These are phyloP conservation scores for Microtus pennsylvanicus DNA, from an alignment of 2,113 vertebrate genomes.

Conservation along the genomic window DNA sequence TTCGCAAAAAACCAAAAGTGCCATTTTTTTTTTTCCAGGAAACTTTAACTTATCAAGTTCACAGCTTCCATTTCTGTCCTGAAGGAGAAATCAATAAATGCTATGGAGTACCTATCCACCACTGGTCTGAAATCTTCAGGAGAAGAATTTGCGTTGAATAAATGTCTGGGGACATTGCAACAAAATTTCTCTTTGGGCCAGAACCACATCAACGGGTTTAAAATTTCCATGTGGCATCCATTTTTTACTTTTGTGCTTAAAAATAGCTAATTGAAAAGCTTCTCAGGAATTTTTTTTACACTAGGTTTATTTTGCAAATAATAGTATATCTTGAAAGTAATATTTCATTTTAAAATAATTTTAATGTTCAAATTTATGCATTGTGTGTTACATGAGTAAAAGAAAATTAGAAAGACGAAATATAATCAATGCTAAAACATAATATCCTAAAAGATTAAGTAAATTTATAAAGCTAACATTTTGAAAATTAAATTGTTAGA, in stretches of 20 bases:
- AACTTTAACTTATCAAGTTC: neutral
- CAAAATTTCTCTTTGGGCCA: conserved; percentile 36
- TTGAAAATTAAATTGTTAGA: conserved; percentile 36
- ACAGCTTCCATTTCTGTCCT: neutral
- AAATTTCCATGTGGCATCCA: neutral
- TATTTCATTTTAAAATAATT: conserved; percentile 60
- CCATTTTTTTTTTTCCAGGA: neutral
- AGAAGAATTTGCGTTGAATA: neutral
- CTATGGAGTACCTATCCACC: neutral
- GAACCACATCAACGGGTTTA: conserved; percentile 24
- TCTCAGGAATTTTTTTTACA: neutral
- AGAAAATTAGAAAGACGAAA: conserved; percentile 37
- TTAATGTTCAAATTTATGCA: neutral
- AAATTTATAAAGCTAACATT: neutral
- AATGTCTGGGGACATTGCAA: neutral
- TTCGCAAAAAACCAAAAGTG: neutral
- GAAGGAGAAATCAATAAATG: conserved; percentile 38
- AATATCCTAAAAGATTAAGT: conserved; percentile 23
- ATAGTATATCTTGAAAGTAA: neutral
- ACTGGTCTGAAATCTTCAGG: neutral
- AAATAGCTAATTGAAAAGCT: conserved; percentile 46
- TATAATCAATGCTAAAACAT: conserved; percentile 3
- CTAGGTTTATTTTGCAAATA: conserved; percentile 46
- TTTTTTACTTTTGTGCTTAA: conserved; percentile 61
- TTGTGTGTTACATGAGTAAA: conserved; percentile 20